These are phyloP conservation scores for Pseudoatta argentina DNA, from an alignment of 1,140 invertebrate genomes.

Conservation along the genomic window DNA sequence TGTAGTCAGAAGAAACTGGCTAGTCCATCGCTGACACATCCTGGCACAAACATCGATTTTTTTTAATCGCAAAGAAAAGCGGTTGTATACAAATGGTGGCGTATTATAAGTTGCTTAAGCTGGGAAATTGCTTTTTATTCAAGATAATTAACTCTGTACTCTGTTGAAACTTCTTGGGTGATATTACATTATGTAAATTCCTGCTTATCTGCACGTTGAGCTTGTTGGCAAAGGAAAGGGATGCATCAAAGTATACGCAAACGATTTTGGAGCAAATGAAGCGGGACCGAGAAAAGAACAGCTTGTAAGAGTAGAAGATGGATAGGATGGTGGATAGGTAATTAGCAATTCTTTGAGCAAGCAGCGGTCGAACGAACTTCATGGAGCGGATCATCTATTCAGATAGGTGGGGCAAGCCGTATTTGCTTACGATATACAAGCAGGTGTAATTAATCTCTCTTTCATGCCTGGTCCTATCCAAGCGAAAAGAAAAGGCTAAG, in stretches of 20 bases:
- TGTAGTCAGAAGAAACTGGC: not conserved
- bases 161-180: constrained; percentile 9
- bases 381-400: constrained; percentile 53
- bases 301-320: not conserved
- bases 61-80: not conserved
- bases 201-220: not conserved
- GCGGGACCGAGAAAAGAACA: constrained; percentile 16
- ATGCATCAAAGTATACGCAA: constrained; percentile 19
- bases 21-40: constrained; percentile 19
- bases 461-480: constrained; percentile 62
- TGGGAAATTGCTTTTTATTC: constrained; percentile 7
- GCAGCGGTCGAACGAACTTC: constrained; percentile 55
- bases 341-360: constrained; percentile 76
- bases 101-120: constrained; percentile 9
- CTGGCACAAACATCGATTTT: constrained; percentile 34
- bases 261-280: constrained; percentile 45
- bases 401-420: constrained; percentile 50
- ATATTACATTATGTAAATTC: constrained; percentile 34
- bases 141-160: constrained; percentile 4
- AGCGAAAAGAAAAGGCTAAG: constrained; percentile 54
- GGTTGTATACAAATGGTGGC: not conserved
- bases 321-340: constrained; percentile 62
- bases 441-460: constrained; percentile 76
- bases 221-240: not conserved
- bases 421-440: constrained; percentile 76